A percentile compares a stretch with the other conserved stretches of the same genome.
These are phyloP conservation scores for Crenichthys baileyi DNA, from an alignment of 2,797 vertebrate genomes.

Conservation along the genomic window DNA sequence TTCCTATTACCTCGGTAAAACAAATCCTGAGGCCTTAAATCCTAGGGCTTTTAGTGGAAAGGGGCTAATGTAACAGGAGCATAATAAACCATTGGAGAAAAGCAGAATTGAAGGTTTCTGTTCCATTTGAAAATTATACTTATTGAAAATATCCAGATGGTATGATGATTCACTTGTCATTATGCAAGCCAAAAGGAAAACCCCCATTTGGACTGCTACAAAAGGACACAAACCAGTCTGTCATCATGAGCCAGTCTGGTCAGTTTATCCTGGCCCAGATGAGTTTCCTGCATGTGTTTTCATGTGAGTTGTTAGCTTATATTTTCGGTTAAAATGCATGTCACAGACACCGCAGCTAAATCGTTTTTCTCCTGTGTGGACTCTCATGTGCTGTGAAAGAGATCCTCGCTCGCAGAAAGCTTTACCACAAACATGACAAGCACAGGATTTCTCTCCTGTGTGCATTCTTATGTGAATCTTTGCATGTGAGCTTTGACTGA, in stretches of 20 bases:
- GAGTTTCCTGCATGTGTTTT: neutral
- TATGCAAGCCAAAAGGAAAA: neutral
- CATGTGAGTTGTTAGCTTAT: conserved; percentile 6
- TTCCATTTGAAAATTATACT: neutral
- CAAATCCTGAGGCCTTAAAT: no score
- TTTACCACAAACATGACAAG: conserved; percentile 6
- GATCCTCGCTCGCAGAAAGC: neutral
- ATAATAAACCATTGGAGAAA: no score
- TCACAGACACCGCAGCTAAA: conserved; percentile 7
- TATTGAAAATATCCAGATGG: neutral
- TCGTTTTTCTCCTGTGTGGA: conserved; percentile 10
- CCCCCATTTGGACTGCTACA: neutral
- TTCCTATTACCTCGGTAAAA: no score
- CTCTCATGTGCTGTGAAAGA: conserved; percentile 1
- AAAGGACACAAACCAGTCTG: neutral
- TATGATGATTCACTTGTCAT: neutral
- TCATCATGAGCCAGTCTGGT: neutral
- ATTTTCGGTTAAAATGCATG: conserved; percentile 2
- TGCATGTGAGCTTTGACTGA: conserved; percentile 1
- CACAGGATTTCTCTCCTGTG: conserved; percentile 1
- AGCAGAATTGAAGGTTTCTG: neutral
- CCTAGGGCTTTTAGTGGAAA: no score
- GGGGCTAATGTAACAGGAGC: no score
- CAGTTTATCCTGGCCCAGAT: neutral
- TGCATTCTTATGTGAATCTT: conserved; percentile 2